These are phyloP conservation scores for Exephanes ischioxanthus DNA, from an alignment of 2,888 invertebrate genomes.

Conservation along the genomic window DNA sequence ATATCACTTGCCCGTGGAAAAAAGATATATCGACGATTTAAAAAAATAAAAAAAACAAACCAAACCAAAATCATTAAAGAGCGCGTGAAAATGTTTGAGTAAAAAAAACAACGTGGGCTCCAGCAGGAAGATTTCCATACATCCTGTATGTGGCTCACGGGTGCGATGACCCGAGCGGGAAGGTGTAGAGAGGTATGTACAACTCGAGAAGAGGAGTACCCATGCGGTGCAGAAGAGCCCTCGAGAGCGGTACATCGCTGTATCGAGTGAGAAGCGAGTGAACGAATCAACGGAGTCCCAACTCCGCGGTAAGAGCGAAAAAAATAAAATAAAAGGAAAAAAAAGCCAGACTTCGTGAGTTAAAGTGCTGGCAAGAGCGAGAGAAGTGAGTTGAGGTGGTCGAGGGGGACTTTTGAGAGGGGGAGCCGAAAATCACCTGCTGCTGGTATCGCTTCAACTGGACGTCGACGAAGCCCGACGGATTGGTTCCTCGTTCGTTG, in stretches of 20 bases:
- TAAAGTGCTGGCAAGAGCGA: slow-evolving; percentile 34
- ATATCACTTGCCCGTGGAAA: not conserved
- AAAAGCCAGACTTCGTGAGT: not conserved
- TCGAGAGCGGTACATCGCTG: slow-evolving; percentile 37
- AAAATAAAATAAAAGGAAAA: not conserved
- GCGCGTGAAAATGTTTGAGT: not conserved
- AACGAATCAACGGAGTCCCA: slow-evolving; percentile 39
- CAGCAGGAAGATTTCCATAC: slow-evolving; percentile 57
- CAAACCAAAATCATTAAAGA: not conserved
- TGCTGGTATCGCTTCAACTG: not conserved
- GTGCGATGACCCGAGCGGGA: slow-evolving; percentile 67
- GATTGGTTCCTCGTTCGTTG: not conserved
- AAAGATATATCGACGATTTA: slow-evolving; percentile 1
- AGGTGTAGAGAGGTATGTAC: slow-evolving; percentile 44
- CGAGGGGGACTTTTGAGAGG: not conserved
- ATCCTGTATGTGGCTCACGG: slow-evolving; percentile 59
- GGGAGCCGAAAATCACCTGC: slow-evolving; percentile 12
- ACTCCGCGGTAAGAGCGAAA: slow-evolving; percentile 30
- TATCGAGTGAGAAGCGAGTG: slow-evolving; percentile 22
- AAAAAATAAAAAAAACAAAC: not conserved
- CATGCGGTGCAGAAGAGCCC: slow-evolving; percentile 36
- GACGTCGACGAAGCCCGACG: slow-evolving; percentile 14
- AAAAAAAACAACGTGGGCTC: not conserved
- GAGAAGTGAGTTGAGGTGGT: not conserved
- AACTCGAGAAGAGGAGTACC: slow-evolving; percentile 25